Evolutionary conservation across 2,113 vertebrate genomes (phyloP).

Genomic region (Esox niger): DNA sequence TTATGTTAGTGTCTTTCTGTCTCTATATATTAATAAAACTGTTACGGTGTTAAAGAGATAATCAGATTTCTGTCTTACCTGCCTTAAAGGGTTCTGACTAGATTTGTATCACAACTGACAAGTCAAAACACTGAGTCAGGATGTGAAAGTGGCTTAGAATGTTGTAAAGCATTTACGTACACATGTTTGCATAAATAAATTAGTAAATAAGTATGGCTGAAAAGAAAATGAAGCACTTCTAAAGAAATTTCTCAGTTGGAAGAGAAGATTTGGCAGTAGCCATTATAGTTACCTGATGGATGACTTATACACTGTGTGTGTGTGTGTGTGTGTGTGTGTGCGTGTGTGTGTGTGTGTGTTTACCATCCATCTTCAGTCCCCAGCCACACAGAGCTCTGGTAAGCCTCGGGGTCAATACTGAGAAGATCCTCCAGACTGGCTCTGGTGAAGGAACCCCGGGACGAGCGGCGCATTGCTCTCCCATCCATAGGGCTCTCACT

Average conservation of each 20-base stretch:
- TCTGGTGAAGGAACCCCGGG: conserved; percentile 89
- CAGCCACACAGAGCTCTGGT: conserved; percentile 97
- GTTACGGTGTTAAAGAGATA: too few species aligned
- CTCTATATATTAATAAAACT: too few species aligned
- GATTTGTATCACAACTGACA: too few species aligned
- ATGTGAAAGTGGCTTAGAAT: too few species aligned
- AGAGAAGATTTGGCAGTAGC: background rate
- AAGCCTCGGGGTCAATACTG: conserved; percentile 90
- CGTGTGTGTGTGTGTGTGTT: conserved; percentile 22
- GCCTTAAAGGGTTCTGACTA: too few species aligned
- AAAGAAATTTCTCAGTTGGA: background rate
- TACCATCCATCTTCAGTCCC: conserved; percentile 98
- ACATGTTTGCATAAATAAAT: too few species aligned
- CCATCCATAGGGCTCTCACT: conserved; percentile 85
- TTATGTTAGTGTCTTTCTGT: too few species aligned
- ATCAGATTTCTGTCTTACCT: too few species aligned
- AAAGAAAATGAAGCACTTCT: too few species aligned
- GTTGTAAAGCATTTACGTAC: too few species aligned
- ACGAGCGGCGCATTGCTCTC: conserved; percentile 88
- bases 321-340: background rate
- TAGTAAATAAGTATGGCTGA: too few species aligned
- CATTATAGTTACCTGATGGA: background rate
- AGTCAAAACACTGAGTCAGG: too few species aligned
- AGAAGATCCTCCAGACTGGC: conserved; percentile 95
- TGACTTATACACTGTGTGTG: background rate